Conservation (phyloP, 2,113 vertebrate species). For the Leucoraja erinaceus region DNA sequence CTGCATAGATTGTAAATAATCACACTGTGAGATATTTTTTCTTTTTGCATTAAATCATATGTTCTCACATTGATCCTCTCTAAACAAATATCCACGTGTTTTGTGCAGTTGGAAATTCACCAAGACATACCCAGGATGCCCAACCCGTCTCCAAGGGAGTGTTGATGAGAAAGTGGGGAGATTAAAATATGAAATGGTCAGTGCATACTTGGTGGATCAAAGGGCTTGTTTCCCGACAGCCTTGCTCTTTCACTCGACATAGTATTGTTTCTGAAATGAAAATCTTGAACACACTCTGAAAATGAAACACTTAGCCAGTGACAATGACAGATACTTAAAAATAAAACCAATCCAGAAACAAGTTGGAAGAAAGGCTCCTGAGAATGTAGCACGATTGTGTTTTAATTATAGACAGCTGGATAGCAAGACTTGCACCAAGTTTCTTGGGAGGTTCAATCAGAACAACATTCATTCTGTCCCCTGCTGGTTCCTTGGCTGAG, state of each 20-base stretch:
- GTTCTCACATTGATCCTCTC: background rate
- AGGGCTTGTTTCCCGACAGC: too few relatives aligned
- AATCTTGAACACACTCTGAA: background rate
- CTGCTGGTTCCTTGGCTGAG: background rate
- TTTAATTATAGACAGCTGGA: background rate
- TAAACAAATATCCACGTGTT: background rate
- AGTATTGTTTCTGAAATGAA: background rate
- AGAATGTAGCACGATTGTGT: background rate
- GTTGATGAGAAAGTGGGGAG: too few relatives aligned
- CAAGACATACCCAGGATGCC: background rate
- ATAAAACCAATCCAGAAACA: background rate
- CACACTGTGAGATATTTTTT: background rate
- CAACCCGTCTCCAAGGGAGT: background rate
- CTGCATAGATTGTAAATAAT: background rate
- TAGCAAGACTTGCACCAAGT: background rate
- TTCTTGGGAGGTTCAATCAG: background rate
- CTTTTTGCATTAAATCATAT: background rate
- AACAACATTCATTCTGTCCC: background rate
- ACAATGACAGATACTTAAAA: background rate
- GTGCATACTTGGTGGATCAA: too few relatives aligned
- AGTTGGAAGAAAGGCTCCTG: background rate
- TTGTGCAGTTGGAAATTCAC: background rate
- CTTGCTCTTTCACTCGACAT: too few relatives aligned
- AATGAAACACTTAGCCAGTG: background rate
- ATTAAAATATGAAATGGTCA: too few relatives aligned